Base-by-base conservation (phyloP, 2,888 invertebrate genomes). In the Xanthorhoe spadicearia region DNA sequence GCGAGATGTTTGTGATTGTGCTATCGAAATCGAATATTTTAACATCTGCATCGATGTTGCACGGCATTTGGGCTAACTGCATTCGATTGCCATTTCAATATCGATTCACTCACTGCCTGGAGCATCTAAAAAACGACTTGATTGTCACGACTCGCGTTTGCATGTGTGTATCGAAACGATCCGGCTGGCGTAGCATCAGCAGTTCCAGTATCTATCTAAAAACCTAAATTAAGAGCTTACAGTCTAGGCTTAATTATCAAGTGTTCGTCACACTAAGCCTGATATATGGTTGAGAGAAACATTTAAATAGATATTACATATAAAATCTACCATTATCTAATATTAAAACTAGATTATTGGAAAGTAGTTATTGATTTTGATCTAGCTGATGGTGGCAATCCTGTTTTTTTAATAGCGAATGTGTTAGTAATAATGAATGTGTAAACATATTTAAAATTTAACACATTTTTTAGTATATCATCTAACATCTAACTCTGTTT, bases 401-500 rank as follows among this genome's bases (percentile, higher is more conserved):
- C n/a, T 23, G 23, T 23, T 23, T 23, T 23, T 23, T 23, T 4
- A 1, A 3, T 23, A 23, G 23, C 4, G 23, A 23, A 23, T 23
- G 23, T 3, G 23, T 3, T 23, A n/a, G n/a, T n/a, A n/a, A n/a
- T n/a, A n/a, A n/a, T n/a, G n/a, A n/a, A n/a, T n/a, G n/a, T n/a
- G n/a, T n/a, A n/a, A n/a, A n/a, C n/a, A n/a, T n/a, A n/a, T n/a
- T n/a, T n/a, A n/a, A n/a, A n/a, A n/a, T n/a, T n/a, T n/a, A n/a
- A n/a, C n/a, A n/a, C n/a, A n/a, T n/a, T n/a, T n/a, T n/a, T n/a
- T n/a, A n/a, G n/a, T n/a, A n/a, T n/a, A n/a, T n/a, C 7, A 15
- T 48, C 57, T 54, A 65, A 58, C 55, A 68, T 71, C 65, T 51
- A 71, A 66, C 69, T 68, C 71, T 71, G 66, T 64, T 68, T 73